Evolutionary conservation across 2,888 invertebrate genomes (phyloP), one percentile per base, ranked within the genome.

Genomic region (Antitype chi): DNA sequence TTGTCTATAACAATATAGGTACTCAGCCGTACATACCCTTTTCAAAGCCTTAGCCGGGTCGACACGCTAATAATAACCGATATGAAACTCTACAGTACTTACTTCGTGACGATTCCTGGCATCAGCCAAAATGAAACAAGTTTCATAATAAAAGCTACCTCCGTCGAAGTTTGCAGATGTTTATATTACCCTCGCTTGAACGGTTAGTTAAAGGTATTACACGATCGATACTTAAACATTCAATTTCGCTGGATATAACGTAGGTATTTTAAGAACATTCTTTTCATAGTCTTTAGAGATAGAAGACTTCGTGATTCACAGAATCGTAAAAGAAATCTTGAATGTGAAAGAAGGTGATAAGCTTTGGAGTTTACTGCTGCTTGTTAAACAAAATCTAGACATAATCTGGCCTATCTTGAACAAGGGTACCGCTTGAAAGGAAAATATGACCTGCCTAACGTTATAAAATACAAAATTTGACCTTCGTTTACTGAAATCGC

Each of bases 171-270:
- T 71, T 71, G 59, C 70, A 82, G 84, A 82, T 83, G 75, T 83
- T 82, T 83, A 69, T 79, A 83, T 79, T 82, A 83, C 74, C 63
- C 53, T 79, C 79, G 83, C 83, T 83, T 70, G 60, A 82, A 83
- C 83, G 71, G 63, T 74, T 82, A 78, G 82, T 78, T 81, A 82
- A 82, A 83, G 81, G 63, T 74, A 82, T 83, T 74, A 79, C 52
- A 55, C 57, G 78, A 79, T 83, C 79, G 49, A 83, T 82, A 78
- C 68, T 78, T 73, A 28, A 82, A 74, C 53, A 82, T 78, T 74
- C 59, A 79, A 79, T 83, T 69, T 64, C 55, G 49, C 28, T 74
- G 59, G 67, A 63, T 74, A 63, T 68, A 62, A 66, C 69, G 60
- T 78, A 66, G 66, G 60, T 78, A 81, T 52, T 78, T 32, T 60